Evolutionary conservation across 1,140 invertebrate genomes (phyloP).

Genomic region (Drosophila parabipectinata): DNA sequence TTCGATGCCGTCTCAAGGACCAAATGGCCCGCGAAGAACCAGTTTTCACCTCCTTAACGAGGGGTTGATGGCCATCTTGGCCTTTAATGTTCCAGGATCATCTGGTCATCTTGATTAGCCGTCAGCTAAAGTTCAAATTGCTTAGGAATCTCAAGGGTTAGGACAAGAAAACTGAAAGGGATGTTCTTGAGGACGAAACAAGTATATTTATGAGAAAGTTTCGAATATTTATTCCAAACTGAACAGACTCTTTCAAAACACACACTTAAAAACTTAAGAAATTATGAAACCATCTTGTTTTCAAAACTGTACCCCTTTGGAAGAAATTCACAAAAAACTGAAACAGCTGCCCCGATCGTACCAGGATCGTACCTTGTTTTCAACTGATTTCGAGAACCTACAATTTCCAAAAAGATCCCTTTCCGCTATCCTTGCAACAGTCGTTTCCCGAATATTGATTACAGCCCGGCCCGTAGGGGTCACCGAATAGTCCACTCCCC

Average conservation of each 20-base stretch:
- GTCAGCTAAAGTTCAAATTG: constrained; percentile 60
- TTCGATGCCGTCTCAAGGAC: constrained; percentile 27
- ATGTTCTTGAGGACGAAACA: background rate
- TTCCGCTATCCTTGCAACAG: constrained; percentile 26
- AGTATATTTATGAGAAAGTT: background rate
- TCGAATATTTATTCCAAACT: background rate
- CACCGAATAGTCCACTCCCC: constrained; percentile 52
- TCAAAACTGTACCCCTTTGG: background rate
- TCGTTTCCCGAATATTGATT: constrained; percentile 51
- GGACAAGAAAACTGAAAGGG: background rate
- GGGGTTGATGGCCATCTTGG: constrained; percentile 46
- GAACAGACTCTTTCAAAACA: background rate
- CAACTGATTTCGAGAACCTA: constrained; percentile 39
- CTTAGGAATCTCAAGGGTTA: constrained; percentile 39
- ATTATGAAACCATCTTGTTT: too few species aligned
- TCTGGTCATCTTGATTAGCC: constrained; percentile 53
- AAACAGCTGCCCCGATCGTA: constrained; percentile 6
- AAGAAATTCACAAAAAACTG: background rate
- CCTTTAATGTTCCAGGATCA: constrained; percentile 4
- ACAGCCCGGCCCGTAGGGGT: constrained; percentile 27
- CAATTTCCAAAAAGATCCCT: background rate
- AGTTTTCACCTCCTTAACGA: constrained; percentile 18
- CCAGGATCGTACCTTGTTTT: constrained; percentile 17
- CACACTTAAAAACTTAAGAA: background rate
- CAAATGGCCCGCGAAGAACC: background rate